These are phyloP conservation scores for Lemur catta DNA, from an alignment of 2,797 vertebrate species.

Conservation along the genomic window DNA sequence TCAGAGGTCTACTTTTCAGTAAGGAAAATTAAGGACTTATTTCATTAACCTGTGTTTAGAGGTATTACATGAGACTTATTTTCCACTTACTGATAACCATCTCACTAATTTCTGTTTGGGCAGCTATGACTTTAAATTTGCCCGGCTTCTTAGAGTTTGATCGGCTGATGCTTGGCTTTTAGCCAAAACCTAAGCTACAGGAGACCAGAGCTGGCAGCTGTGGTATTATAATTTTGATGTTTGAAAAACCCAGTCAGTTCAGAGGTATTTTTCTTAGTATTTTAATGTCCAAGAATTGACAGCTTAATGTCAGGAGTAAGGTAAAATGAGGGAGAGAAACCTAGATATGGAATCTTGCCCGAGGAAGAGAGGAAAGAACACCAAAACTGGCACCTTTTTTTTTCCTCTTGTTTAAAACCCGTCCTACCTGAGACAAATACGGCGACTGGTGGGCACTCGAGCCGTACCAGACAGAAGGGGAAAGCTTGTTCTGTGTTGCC, in stretches of 20 bases:
- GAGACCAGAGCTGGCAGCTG: neutral
- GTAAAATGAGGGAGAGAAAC: neutral
- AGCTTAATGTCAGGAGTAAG: neutral
- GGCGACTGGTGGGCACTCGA: fast-evolving
- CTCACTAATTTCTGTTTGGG: slow-evolving; percentile 41
- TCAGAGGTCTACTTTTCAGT: neutral
- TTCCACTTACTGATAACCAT: slow-evolving; percentile 33
- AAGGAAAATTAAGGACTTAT: slow-evolving; percentile 8
- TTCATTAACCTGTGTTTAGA: slow-evolving; percentile 38
- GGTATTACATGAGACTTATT: neutral
- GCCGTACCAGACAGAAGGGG: neutral
- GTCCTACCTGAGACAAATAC: neutral
- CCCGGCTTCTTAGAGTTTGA: slow-evolving; percentile 22
- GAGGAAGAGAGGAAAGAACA: neutral
- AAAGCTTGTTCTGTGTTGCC: neutral
- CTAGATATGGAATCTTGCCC: neutral
- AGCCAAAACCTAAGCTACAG: slow-evolving; percentile 37
- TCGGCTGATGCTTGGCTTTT: neutral
- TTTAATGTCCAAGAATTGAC: slow-evolving; percentile 46
- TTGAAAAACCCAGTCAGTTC: neutral
- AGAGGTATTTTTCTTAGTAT: neutral
- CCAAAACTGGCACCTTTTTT: neutral
- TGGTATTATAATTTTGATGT: slow-evolving; percentile 1
- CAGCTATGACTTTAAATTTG: slow-evolving; percentile 9
- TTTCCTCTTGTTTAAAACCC: neutral